Conservation (phyloP, 35 echinoderm and acorn worm species). For the Apostichopus japonicus region DNA sequence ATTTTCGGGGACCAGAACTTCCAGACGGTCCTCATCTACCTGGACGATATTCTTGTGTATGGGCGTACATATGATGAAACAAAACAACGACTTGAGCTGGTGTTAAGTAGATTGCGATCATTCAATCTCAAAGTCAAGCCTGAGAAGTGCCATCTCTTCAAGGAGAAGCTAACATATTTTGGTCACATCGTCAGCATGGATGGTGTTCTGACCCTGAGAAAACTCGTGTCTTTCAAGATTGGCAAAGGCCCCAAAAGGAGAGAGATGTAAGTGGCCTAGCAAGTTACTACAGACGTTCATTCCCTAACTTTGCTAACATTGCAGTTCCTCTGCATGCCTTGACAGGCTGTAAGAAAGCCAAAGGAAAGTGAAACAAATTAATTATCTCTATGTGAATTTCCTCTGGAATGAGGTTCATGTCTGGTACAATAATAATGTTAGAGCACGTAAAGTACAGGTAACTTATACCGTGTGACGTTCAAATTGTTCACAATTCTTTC, state of each 20-base stretch:
- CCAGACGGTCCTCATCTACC: slow-evolving; percentile 8
- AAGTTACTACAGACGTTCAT: slow-evolving; percentile 43
- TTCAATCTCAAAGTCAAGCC: slow-evolving; percentile 59
- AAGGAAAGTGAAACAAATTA: too few relatives aligned
- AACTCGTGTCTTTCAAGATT: neutral
- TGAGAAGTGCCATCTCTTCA: slow-evolving; percentile 46
- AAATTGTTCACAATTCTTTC: too few relatives aligned
- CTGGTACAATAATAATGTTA: too few relatives aligned
- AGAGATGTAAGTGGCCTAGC: slow-evolving; percentile 49
- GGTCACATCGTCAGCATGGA: slow-evolving; percentile 37
- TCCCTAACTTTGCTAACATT: slow-evolving; percentile 24
- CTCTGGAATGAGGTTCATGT: too few relatives aligned
- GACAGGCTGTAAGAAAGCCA: neutral
- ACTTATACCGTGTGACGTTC: too few relatives aligned
- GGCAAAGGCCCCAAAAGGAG: neutral
- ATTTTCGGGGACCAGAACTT: slow-evolving; percentile 1
- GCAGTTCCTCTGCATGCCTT: neutral
- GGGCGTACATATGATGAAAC: neutral
- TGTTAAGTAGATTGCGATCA: neutral
- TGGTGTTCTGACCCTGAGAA: neutral
- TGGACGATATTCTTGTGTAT: neutral
- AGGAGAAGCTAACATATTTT: neutral
- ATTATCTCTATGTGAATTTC: too few relatives aligned
- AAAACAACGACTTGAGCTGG: slow-evolving; percentile 14
- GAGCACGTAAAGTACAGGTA: too few relatives aligned